These are phyloP conservation scores for Gasterosteus nipponicus DNA, from an alignment of 2,113 vertebrate species.

Conservation along the genomic window DNA sequence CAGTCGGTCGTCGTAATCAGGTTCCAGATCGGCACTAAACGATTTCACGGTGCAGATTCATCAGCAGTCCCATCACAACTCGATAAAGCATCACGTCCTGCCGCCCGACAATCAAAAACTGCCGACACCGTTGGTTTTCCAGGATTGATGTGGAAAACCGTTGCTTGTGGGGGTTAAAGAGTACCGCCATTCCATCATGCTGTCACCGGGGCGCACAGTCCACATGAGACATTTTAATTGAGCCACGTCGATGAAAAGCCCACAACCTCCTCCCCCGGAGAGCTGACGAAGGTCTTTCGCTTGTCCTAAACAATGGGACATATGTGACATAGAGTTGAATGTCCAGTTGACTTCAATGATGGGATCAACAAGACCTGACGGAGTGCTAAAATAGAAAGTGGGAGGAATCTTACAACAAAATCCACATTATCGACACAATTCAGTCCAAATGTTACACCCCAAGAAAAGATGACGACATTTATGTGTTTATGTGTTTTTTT, in stretches of 20 bases:
- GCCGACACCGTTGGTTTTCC: constrained; percentile 41
- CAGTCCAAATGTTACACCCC: not conserved
- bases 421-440: not conserved
- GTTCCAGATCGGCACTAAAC: constrained; percentile 35
- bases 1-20: constrained; percentile 34
- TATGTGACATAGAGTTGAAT: constrained; percentile 9
- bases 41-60: constrained; percentile 52
- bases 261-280: not conserved
- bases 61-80: constrained; percentile 55
- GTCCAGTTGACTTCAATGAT: constrained; percentile 16
- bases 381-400: not conserved
- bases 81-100: constrained; percentile 50
- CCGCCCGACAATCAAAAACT: constrained; percentile 50
- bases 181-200: constrained; percentile 45
- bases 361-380: not conserved
- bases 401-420: not conserved
- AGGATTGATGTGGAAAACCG: constrained; percentile 48
- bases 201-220: constrained; percentile 48
- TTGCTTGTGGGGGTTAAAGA: constrained; percentile 61
- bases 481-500: not conserved
- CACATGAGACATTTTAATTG: constrained; percentile 52
- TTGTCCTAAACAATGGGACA: constrained; percentile 16
- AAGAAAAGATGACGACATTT: not conserved
- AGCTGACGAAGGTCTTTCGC: constrained; percentile 29
- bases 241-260: constrained; percentile 32